Conservation (phyloP, 2,113 vertebrate genomes). For the Sylvilagus bachmani region DNA sequence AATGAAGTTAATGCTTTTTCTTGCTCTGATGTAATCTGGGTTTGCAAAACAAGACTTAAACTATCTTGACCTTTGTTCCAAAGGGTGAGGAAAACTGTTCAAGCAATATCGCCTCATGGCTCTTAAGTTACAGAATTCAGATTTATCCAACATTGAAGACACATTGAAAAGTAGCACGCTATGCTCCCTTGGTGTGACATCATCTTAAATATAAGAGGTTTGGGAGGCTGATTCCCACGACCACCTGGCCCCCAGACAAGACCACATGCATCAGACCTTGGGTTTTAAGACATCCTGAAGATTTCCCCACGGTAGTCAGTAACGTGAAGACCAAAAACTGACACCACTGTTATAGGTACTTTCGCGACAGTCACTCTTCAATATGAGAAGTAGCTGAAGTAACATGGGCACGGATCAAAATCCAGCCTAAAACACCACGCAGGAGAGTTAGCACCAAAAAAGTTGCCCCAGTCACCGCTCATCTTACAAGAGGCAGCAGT, state of each 20-base stretch:
- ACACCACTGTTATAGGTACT: not conserved
- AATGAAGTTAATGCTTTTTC: conserved; percentile 15
- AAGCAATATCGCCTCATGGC: not conserved
- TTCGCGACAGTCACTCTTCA: not conserved
- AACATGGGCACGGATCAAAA: not conserved
- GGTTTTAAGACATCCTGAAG: not conserved
- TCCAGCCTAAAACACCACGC: not conserved
- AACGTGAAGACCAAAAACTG: not conserved
- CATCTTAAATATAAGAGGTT: not conserved
- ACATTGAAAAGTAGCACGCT: not conserved
- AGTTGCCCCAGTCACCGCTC: not conserved
- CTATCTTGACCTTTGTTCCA: conserved; percentile 35
- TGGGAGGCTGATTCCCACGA: not conserved
- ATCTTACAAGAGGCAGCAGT: not conserved
- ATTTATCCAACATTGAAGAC: not conserved
- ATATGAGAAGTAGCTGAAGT: not conserved
- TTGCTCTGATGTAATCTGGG: conserved; percentile 55
- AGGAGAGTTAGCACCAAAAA: not conserved
- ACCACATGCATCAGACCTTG: not conserved
- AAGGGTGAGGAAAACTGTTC: not conserved
- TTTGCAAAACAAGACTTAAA: conserved; percentile 56
- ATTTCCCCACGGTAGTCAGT: not conserved
- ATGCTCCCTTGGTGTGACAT: not conserved
- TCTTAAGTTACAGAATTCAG: not conserved
- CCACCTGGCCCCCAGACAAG: not conserved